Evolutionary conservation across 2,113 vertebrate species (phyloP).

Genomic region (Toxostoma redivivum): DNA sequence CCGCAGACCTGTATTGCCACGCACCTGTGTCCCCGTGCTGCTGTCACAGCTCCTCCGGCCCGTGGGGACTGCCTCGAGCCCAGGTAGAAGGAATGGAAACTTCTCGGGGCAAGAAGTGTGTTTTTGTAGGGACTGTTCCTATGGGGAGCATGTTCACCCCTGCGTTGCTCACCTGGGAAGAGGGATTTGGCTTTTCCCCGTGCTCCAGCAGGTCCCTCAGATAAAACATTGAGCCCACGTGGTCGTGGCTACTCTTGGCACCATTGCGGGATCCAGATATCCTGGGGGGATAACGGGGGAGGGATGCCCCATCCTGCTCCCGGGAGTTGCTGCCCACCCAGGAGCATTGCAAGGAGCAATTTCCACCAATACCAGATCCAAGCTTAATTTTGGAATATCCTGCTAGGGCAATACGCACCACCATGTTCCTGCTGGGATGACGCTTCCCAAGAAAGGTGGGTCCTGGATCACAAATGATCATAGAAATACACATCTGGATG

Average conservation of each 20-base stretch:
- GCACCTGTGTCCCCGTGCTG: neutral
- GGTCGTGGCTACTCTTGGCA: neutral
- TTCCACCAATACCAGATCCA: neutral
- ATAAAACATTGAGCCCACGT: accelerated
- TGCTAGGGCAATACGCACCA: accelerated
- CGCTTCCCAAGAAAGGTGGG: neutral
- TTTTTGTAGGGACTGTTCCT: neutral
- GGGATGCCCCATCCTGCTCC: neutral
- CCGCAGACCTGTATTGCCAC: no score
- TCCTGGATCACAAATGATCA: neutral
- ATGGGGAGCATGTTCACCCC: neutral
- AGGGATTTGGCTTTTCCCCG: neutral
- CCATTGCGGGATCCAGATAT: neutral
- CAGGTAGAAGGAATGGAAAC: neutral
- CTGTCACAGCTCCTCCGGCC: neutral
- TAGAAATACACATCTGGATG: neutral
- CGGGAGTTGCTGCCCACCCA: accelerated
- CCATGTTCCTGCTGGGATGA: accelerated
- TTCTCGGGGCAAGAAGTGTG: neutral
- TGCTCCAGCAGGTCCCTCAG: neutral
- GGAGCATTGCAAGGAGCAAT: neutral
- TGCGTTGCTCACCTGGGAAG: accelerated
- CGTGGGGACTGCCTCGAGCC: neutral
- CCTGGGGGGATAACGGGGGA: neutral
- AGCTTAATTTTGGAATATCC: neutral